Base-by-base conservation (phyloP, 2,888 invertebrate genomes). In the Merodon equestris region DNA sequence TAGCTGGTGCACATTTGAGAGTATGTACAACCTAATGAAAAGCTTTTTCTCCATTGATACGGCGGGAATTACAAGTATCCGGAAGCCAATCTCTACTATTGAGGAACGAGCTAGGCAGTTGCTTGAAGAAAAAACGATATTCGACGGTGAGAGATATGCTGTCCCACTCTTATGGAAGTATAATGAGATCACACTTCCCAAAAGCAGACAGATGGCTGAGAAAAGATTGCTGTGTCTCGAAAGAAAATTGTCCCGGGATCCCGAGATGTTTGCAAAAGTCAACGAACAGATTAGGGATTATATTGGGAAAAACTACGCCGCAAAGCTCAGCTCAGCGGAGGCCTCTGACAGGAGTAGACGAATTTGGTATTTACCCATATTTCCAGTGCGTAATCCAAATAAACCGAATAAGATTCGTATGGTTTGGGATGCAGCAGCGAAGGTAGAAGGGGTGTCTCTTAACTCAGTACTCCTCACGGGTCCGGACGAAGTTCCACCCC, bases 391-490 rank as follows among this genome's bases (percentile, higher is more conserved):
- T 7, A 27, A 27, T 7, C 27, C 27, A 7, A 27, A 61, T 40
- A 5, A 19, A 34, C 3, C 48, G 40, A 10, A 9, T 50, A 1
- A 38, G 48, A 38, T 48, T 13, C 10, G 40, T 40, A 10, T 40
- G 3, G 27, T 27, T 7, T 27, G 40, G 40, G 40, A 45, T 9
- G 13, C 45, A 14, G 13, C 45, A 9, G 61, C 42, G 10, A 27
- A 17, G 14, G 61, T 42, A 1, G 10, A 50, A 27, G 50, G 61
- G n/a, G 3, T 61, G 1, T 61, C 61, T 0, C 27, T 61, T 9
- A 61, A 51, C 9, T 38, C 19, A 1, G 40, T 50, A 27, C 50
- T 61, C 5, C 50, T 10, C 42, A 13, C 15, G 10, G 50, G 60
- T 13, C 50, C 50, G 17, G 50, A 48, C 12, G 36, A 61, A 38